Evolutionary conservation across 2,888 invertebrate genomes (phyloP).

Genomic region (Sesamia inferens): DNA sequence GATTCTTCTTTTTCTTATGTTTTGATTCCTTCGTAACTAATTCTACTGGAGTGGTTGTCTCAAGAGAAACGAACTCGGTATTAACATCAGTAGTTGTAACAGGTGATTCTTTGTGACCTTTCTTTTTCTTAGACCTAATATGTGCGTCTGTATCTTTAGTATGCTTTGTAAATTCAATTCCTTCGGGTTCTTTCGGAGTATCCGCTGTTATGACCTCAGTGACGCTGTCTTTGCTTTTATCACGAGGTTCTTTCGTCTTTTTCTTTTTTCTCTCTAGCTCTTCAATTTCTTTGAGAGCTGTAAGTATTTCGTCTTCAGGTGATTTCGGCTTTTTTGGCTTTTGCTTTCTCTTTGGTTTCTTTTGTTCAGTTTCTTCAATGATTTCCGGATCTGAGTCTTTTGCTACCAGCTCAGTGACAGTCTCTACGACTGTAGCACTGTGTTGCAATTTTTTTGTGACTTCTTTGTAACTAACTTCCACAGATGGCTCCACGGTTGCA

Average conservation of each 20-base stretch:
- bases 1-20: constrained; percentile 66
- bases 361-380: constrained; percentile 69
- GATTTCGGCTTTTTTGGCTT: constrained; percentile 81
- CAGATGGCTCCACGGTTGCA: constrained; percentile 29
- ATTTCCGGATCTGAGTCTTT: constrained; percentile 64
- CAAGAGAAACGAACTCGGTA: constrained; percentile 51
- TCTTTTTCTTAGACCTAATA: constrained; percentile 73
- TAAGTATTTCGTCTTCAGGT: constrained; percentile 83
- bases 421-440: constrained; percentile 77
- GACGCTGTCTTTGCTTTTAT: constrained; percentile 70
- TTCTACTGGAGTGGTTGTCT: constrained; percentile 47
- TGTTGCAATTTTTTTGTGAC: constrained; percentile 77
- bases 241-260: constrained; percentile 73
- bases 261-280: constrained; percentile 80
- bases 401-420: constrained; percentile 67
- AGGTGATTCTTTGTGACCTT: constrained; percentile 64
- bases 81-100: constrained; percentile 49
- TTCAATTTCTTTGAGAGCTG: constrained; percentile 86
- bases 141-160: constrained; percentile 56
- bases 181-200: constrained; percentile 24
- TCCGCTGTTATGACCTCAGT: constrained; percentile 45
- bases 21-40: constrained; percentile 54
- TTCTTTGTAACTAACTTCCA: constrained; percentile 60
- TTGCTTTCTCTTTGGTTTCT: constrained; percentile 82
- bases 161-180: constrained; percentile 33